phyloP scores from a whole-genome alignment of 2,797 vertebrate genomes.

The Hyperoplus lanceolatus region DNA sequence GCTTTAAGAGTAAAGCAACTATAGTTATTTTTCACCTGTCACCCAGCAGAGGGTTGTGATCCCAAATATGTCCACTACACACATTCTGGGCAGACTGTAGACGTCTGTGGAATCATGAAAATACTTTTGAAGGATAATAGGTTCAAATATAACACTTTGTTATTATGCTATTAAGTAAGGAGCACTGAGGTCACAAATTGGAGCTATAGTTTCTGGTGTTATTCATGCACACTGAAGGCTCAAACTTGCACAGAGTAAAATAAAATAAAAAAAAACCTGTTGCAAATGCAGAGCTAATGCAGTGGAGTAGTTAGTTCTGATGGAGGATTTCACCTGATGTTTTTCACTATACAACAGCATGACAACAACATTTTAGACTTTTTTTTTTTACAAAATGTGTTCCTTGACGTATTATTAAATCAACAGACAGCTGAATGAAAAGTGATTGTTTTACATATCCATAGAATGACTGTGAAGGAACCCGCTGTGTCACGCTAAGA shows the following conservation, averaged over 20 bases:
- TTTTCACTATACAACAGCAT: constrained; percentile 27
- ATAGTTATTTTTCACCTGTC: neutral
- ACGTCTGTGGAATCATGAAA: constrained; percentile 16
- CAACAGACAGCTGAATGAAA: constrained; percentile 15
- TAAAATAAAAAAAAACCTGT: neutral
- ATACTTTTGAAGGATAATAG: constrained; percentile 7
- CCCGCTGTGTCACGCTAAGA: constrained; percentile 46
- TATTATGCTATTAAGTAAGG: neutral
- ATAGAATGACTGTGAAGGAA: constrained; percentile 28
- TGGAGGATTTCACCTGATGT: neutral
- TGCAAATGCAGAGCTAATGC: constrained; percentile 10
- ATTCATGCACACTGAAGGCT: constrained; percentile 25
- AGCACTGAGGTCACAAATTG: constrained; percentile 36
- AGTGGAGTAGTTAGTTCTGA: constrained; percentile 19
- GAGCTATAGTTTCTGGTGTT: constrained; percentile 19
- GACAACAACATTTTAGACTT: neutral
- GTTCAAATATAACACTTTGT: constrained; percentile 1
- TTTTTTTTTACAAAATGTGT: neutral
- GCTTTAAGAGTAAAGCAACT: neutral
- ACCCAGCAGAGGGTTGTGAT: neutral
- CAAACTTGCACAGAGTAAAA: constrained; percentile 19
- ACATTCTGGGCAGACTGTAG: neutral
- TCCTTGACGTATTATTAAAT: constrained; percentile 1
- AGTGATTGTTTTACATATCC: constrained; percentile 4
- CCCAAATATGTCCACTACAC: constrained; percentile 11